These are phyloP conservation scores for Theodoxus fluviatilis DNA, from an alignment of 2,888 invertebrate species.

Conservation along the genomic window DNA sequence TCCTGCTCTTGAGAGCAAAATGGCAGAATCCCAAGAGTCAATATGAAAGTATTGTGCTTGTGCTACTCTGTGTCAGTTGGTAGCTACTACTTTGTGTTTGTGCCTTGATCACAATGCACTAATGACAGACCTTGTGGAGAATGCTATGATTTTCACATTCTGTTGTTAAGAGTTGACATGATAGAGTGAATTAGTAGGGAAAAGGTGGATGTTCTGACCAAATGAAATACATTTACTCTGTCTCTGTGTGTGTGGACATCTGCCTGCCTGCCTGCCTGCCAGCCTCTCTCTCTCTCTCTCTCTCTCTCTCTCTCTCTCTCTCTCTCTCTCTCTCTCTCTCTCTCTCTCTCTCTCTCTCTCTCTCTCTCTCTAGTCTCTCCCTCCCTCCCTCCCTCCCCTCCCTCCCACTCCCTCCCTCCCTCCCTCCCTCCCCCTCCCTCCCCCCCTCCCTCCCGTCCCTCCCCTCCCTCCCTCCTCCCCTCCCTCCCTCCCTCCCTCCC, in stretches of 20 bases:
- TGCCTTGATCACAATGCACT: conserved; percentile 4
- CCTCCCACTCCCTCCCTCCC: background rate
- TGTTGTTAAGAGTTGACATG: too few species aligned
- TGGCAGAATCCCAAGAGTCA: background rate
- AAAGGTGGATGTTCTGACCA: too few species aligned
- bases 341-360: background rate
- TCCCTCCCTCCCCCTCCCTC: background rate
- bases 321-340: background rate
- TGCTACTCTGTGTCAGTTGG: background rate
- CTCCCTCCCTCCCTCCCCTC: background rate
- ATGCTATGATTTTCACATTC: background rate
- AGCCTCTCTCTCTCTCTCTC: conserved; percentile 7
- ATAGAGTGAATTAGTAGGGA: too few species aligned
- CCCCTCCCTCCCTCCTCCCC: background rate
- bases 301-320: conserved; percentile 20
- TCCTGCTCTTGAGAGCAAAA: background rate
- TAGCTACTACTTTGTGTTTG: background rate
- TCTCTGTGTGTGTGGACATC: background rate
- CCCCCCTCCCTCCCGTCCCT: background rate
- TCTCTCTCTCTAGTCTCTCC: background rate
- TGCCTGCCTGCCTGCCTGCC: background rate
- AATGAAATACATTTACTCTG: conserved; percentile 17
- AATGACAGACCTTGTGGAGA: background rate
- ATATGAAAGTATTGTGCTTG: background rate
- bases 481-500: too few species aligned